These are phyloP conservation scores for Macrotus californicus DNA, from an alignment of 2,113 vertebrate genomes.

Conservation along the genomic window DNA sequence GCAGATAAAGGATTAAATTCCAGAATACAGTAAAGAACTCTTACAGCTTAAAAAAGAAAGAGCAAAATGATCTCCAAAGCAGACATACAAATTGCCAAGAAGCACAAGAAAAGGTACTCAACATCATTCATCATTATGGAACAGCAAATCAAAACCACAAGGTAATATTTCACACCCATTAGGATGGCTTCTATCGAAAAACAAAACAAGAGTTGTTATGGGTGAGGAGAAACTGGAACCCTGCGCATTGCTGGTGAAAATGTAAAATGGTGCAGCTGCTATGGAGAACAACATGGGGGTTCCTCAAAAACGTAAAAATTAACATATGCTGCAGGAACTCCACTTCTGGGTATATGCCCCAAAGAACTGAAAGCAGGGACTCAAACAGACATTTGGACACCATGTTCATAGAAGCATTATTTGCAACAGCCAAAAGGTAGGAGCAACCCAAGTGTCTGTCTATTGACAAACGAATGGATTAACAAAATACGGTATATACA, in stretches of 20 bases:
- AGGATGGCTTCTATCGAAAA: not conserved
- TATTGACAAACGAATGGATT: too few relatives aligned
- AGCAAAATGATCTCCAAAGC: not conserved
- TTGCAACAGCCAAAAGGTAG: too few relatives aligned
- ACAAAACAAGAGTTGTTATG: not conserved
- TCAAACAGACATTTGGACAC: too few relatives aligned
- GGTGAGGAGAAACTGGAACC: not conserved
- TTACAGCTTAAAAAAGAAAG: not conserved
- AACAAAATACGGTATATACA: too few relatives aligned
- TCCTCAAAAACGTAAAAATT: not conserved
- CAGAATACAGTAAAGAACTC: not conserved
- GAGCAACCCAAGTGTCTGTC: too few relatives aligned
- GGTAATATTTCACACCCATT: not conserved
- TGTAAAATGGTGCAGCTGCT: not conserved
- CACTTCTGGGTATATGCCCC: not conserved
- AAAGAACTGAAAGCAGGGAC: too few relatives aligned
- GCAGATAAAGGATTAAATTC: not conserved
- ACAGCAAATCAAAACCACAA: not conserved
- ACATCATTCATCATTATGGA: too few relatives aligned
- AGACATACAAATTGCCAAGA: not conserved
- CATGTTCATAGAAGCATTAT: too few relatives aligned
- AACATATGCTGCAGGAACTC: not conserved
- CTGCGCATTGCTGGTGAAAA: not conserved
- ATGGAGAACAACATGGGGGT: not conserved
- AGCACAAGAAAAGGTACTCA: not conserved